Base-by-base conservation (phyloP, 1,140 invertebrate genomes). In the Carcinoscorpius rotundicauda region DNA sequence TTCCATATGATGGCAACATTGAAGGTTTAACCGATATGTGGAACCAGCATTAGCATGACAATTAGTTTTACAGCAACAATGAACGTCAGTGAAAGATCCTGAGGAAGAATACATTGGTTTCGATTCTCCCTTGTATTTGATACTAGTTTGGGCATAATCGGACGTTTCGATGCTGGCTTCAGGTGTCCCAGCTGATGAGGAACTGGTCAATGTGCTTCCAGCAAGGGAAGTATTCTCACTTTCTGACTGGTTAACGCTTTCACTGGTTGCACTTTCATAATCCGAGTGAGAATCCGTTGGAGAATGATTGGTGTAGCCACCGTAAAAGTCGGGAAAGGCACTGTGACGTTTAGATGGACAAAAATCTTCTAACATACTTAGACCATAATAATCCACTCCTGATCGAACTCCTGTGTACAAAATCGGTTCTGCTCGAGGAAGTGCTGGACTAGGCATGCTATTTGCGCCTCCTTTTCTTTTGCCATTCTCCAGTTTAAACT, bases 1-100 rank as follows among this genome's bases (percentile, higher is more conserved):
- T 65, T 70, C 69, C 69, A 70, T 70, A 10, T 64, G 65, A 5
- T 68, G 66, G 62, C 67, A 70, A 56, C 66, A 67, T 4, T 63
- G 64, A 58, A 69, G 48, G 51, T 63, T 67, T 60, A 69, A 60
- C 5, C 65, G 29, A 52, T 66, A 63, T 0, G 59, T 55, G 3
- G 64, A 60, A 6, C 64, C n/a, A 29, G 29, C 29, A 29, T 29
- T 29, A 29, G 29, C 29, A 29, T 29, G 29, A 29, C 29, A 29
- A 29, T 29, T 29, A 29, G 29, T 29, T 5, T 50, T 60, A 48
- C 61, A 65, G 50, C 52, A 63, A 56, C 68, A 67, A 10, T 61
- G 59, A 48, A 29, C 29, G 29, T 29, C 29, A 29, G 29, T 29
- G 29, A 29, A 29, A 29, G 2, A 2, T 29, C 29, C 29, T 29